phyloP scores from a whole-genome alignment of 2,113 vertebrate species.

The Oncorhynchus tshawytscha region DNA sequence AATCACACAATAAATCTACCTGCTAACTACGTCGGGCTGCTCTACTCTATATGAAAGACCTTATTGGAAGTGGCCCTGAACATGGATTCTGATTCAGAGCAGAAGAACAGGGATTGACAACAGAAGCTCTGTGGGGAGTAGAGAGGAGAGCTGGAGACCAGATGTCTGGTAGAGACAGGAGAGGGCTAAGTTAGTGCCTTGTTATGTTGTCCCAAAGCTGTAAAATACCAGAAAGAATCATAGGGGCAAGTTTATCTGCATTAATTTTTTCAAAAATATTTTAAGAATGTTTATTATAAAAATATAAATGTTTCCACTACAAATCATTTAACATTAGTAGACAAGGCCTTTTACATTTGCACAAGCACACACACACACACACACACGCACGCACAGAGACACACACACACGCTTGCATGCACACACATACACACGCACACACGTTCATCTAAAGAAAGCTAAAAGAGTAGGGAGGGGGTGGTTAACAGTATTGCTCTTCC shows the following conservation, averaged over 20 bases:
- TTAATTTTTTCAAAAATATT: slow-evolving; percentile 97
- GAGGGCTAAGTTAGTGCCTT: neutral
- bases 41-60: slow-evolving; percentile 53
- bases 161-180: slow-evolving; percentile 37
- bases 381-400: slow-evolving; percentile 21
- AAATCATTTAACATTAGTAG: slow-evolving; percentile 99
- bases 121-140: slow-evolving; percentile 8
- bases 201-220: neutral
- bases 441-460: slow-evolving; percentile 65
- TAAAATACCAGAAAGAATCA: slow-evolving; percentile 47
- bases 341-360: slow-evolving; percentile 95
- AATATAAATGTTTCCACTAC: slow-evolving; percentile 99
- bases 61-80: slow-evolving; percentile 57
- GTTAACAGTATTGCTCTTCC: slow-evolving; percentile 77
- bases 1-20: slow-evolving; percentile 63
- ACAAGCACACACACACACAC: slow-evolving; percentile 72
- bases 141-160: slow-evolving; percentile 45
- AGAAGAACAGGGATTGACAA: slow-evolving; percentile 38
- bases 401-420: slow-evolving; percentile 30
- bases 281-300: slow-evolving; percentile 99
- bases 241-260: slow-evolving; percentile 60
- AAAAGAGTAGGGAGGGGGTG: slow-evolving; percentile 54
- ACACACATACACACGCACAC: slow-evolving; percentile 14
- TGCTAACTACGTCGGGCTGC: slow-evolving; percentile 39
- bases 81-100: slow-evolving; percentile 23